These are phyloP conservation scores for Lamproptera curius DNA, from an alignment of 2,888 invertebrate genomes.

Conservation along the genomic window DNA sequence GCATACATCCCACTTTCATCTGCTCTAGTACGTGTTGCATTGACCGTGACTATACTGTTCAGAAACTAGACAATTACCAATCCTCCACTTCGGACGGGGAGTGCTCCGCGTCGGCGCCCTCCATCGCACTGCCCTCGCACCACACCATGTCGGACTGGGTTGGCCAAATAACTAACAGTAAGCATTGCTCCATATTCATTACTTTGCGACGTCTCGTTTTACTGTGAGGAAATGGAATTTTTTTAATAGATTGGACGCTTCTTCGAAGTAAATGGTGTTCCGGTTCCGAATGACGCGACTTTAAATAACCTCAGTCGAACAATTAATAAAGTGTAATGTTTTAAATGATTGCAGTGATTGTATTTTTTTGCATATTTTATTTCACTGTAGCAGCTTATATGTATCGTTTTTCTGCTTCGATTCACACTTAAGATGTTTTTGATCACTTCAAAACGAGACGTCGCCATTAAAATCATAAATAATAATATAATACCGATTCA, in stretches of 20 bases:
- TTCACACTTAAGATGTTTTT: too few relatives aligned
- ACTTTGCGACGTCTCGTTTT: constrained; percentile 18
- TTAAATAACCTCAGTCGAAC: too few relatives aligned
- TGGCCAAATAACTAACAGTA: constrained; percentile 92
- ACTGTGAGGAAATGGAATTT: constrained; percentile 23
- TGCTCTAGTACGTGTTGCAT: too few relatives aligned
- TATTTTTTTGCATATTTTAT: neutral
- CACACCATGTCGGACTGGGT: constrained; percentile 88
- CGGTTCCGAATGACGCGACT: too few relatives aligned
- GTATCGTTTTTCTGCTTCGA: too few relatives aligned
- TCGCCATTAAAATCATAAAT: neutral
- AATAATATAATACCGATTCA: neutral
- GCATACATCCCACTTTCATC: too few relatives aligned
- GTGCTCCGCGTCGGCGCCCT: constrained; percentile 80
- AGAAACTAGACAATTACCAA: constrained; percentile 72
- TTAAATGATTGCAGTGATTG: too few relatives aligned
- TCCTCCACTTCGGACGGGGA: constrained; percentile 81
- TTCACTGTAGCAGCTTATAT: neutral
- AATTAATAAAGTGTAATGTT: too few relatives aligned
- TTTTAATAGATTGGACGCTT: constrained; percentile 17
- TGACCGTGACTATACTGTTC: too few relatives aligned
- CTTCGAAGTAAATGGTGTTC: neutral
- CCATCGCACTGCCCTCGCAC: constrained; percentile 73
- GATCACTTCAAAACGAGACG: neutral
- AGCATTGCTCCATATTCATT: constrained; percentile 40